These are phyloP conservation scores for Tachuris rubrigastra DNA, from an alignment of 2,113 vertebrate genomes.

Conservation along the genomic window DNA sequence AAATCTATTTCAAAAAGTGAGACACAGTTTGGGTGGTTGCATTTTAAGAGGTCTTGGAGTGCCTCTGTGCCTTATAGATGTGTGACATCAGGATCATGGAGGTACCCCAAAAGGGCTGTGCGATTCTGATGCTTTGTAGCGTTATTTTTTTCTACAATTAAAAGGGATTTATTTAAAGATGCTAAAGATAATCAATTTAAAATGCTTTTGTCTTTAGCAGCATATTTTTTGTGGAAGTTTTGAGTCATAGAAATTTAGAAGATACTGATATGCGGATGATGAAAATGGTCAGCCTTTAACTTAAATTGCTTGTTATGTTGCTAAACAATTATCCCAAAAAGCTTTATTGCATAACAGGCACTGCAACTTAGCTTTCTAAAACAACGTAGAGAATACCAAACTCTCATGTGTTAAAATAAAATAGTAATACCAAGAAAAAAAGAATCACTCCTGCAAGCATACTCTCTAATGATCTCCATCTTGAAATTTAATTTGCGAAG, in stretches of 20 bases:
- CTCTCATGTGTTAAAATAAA: background rate
- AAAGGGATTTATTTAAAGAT: background rate
- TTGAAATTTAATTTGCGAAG: slow-evolving; percentile 24
- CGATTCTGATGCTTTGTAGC: background rate
- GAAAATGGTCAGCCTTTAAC: background rate
- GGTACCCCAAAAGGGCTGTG: background rate
- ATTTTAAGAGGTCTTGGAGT: background rate
- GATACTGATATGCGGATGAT: background rate
- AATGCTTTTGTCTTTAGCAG: background rate
- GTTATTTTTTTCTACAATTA: background rate
- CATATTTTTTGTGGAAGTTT: background rate
- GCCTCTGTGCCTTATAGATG: background rate
- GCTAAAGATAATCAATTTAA: background rate
- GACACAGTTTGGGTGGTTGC: background rate
- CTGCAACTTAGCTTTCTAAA: background rate
- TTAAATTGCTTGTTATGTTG: background rate
- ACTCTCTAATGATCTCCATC: background rate
- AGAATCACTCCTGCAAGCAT: background rate
- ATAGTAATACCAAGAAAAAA: background rate
- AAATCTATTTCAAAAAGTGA: background rate
- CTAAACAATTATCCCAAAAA: background rate
- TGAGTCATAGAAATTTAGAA: background rate
- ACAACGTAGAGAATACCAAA: background rate
- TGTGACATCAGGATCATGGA: background rate
- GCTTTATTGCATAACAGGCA: background rate